Base-by-base conservation (phyloP, 2,113 vertebrate species). In the Oryzias woworae region DNA sequence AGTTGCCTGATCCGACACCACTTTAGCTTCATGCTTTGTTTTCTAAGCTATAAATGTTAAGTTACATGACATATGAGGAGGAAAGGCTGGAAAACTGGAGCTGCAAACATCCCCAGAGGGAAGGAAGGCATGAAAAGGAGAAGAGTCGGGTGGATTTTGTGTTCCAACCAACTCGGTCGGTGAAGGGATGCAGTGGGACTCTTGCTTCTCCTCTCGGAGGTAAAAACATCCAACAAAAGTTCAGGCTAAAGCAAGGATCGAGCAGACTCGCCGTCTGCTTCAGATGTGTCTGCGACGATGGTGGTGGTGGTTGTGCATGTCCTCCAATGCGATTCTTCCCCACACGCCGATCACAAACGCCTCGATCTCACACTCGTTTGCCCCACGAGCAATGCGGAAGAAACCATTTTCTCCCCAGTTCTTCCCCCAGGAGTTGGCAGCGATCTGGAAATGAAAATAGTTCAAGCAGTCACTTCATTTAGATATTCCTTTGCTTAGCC, bases 341-440 rank as follows among this genome's bases (percentile, higher is more conserved):
- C 97, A 98, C 13, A 94, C 96, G 0, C 95, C 95, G 22, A 98
- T 94, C 81, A 99, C 95, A 24, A 99, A 98, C 1, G 91, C 85
- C 85, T 99, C 97, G 0, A 99, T 95, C 87, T 98, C 94, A 1
- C 96, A 98, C 85, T 99, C 97, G 0, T 99, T 99, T 69, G 91
- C 57, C 2, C 96, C 97, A 0, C 96, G 94, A 65, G 93, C 87
- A 15, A 99, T 98, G 24, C 95, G 95, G 81, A 99, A 98, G 85
- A 92, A 93, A 53, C 97, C 96, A 0, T 87, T 75, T 81, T 98
- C 96, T 0, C 97, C 97, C 97, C 97, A 99, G 67, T 91, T 91
- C 36, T 91, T 95, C 28, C 97, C 97, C 97, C 97, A 99, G 0
- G 97, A 98, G 88, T 99, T 99, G 74, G 96, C 96, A 0, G 95